Base-by-base conservation (phyloP, 92 coral and sea anemone genomes). In the Scolanthus callimorphus region DNA sequence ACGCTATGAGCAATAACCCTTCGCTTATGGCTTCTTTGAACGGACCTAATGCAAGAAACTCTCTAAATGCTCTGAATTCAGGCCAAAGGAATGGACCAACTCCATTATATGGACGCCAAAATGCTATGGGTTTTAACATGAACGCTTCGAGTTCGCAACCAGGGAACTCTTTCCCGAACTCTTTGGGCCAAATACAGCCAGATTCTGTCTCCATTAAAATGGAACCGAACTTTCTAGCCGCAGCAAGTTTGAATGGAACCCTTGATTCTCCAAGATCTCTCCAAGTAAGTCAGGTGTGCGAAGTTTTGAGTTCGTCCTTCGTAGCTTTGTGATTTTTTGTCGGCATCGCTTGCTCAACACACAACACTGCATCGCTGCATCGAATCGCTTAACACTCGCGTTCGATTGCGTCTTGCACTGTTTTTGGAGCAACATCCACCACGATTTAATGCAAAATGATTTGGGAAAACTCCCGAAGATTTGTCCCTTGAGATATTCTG, bases 21-120 rank as follows among this genome's bases (percentile, higher is more conserved):
- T 64, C 83, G 22, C 52, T 74, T 74, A 87, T 87, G 83, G 96
- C 80, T 57, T 78, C 96, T 62, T 73, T 85, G 67, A 87, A 87
- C 69, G 96, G 96, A 48, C 80, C 96, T 25, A 67, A 83, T 57
- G 70, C 89, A 49, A 86, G 83, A 71, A 73, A 76, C 80, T 74
- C 55, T 31, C 65, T 84, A 62, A 81, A 76, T 53, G 60, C 87
- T 26, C 57, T 86, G 65, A 87, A 69, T 54, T 57, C 85, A 27
- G 71, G 77, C 62, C 67, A 67, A 31, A 74, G 89, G 56, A 89
- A 73, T 72, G 86, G 86, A 44, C 59, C 82, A 58, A 81, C 78
- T 34, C 65, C 83, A 70, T 67, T 65, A 51, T 82, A 68, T 55
- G 68, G 83, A 65, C 85, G 90, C 65, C 25, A 90, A 39, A 68